phyloP scores from a whole-genome alignment of 2,113 vertebrate species.

The Apistogramma diplotaenia region DNA sequence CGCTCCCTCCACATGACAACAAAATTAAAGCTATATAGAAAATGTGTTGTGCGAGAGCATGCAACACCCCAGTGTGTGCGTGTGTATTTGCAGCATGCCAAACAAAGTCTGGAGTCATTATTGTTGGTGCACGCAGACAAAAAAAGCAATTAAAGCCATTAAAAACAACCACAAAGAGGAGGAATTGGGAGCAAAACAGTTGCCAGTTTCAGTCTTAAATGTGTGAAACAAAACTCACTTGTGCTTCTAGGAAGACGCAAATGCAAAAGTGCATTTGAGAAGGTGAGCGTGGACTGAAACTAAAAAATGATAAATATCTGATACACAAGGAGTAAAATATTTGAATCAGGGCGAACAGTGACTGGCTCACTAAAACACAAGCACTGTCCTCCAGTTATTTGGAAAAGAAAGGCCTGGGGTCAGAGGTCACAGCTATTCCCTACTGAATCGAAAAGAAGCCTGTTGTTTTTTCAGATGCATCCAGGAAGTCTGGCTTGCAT shows the following conservation, averaged over 20 bases:
- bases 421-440: neutral
- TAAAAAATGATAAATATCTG: neutral
- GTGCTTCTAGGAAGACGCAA: neutral
- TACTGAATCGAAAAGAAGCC: neutral
- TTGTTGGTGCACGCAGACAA: conserved; percentile 45
- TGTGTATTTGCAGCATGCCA: conserved; percentile 21
- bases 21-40: conserved; percentile 13
- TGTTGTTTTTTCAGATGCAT: neutral
- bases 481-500: neutral
- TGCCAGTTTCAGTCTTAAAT: neutral
- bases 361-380: neutral
- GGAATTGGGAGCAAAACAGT: neutral
- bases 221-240: conserved; percentile 28
- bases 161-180: conserved; percentile 36
- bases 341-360: neutral
- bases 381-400: neutral
- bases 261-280: neutral
- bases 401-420: neutral
- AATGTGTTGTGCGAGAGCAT: neutral
- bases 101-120: conserved; percentile 59
- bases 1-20: neutral
- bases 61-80: neutral
- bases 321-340: neutral
- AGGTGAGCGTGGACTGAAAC: neutral
- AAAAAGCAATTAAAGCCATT: conserved; percentile 54